A percentile compares a stretch with the other conserved stretches of the same genome.
Evolutionary conservation across 2,113 vertebrate species (phyloP).

Genomic region (Oreotrochilus melanogaster): DNA sequence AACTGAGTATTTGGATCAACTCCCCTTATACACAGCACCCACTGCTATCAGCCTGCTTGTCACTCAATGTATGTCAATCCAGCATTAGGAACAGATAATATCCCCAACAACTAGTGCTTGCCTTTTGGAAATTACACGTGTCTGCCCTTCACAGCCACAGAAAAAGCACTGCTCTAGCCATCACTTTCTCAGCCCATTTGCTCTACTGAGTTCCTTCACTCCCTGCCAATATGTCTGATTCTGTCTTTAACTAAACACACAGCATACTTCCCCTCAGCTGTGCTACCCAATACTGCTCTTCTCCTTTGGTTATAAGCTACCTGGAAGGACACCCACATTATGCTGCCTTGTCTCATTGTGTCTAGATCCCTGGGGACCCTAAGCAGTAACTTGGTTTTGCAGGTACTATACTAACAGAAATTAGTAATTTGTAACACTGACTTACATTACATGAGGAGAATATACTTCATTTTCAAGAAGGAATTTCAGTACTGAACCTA

Average conservation of each 20-base stretch:
- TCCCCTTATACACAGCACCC: neutral
- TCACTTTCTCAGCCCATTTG: neutral
- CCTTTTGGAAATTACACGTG: neutral
- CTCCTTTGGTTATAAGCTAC: neutral
- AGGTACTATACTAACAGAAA: neutral
- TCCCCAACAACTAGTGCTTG: neutral
- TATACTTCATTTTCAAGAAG: neutral
- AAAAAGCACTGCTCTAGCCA: neutral
- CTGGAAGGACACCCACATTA: neutral
- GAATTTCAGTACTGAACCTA: neutral
- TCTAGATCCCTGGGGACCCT: neutral
- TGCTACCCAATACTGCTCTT: neutral
- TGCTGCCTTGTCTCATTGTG: neutral
- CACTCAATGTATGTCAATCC: neutral
- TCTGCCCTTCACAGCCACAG: neutral
- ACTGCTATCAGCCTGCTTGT: neutral
- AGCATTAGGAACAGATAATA: neutral
- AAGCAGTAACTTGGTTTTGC: neutral
- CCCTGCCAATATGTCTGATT: neutral
- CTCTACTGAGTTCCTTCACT: neutral
- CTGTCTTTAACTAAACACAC: neutral
- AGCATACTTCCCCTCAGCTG: neutral
- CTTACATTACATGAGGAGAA: neutral
- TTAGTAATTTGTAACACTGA: neutral
- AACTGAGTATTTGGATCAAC: neutral